Evolutionary conservation across 2,113 vertebrate species (phyloP), one percentile per base, ranked within the genome.

Genomic region (Urocolius indicus): DNA sequence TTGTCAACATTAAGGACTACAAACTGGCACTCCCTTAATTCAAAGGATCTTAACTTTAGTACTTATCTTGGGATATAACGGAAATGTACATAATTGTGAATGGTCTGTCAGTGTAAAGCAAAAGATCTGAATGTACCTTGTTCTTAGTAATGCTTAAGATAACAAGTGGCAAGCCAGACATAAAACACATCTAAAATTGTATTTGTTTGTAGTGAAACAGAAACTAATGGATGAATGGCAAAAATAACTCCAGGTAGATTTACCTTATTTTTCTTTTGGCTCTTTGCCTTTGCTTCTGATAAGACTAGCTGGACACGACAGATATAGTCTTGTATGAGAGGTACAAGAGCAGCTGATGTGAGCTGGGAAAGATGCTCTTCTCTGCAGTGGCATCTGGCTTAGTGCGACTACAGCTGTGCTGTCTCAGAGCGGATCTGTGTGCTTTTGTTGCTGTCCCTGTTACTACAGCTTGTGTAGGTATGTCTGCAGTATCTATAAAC

Each of bases 1-100:
- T 93, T 71, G 83, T 93, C 91, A 93, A 76, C 85, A 62, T 89
- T 87, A 87, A 94, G 82, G 78, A 83, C 51, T 90, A 57, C 57
- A 80, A 75, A 54, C 26, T 68, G 87, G 9, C 11, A 34, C n/a
- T 82, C 73, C 32, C 38, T 90, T 89, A 75, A 87, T 93, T 92
- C 73, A 71, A 41, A 30, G 41, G 18, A 29, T 88, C 79, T 88
- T 69, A 94, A 73, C 78, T 74, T 58, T n/a, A 84, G 38, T 76
- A 48, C n/a, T 76, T 80, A 32, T 22, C 69, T 75, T 27, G 43
- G 27, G 62, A 74, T 61, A 6, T 41, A 26, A 41, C 69, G 32
- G 78, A 85, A 49, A 89, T 17, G 5, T 51, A 20, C 0, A 0
- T 55, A 90, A 27, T 10, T 3, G 0, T 26, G 63, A 77, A 2